Evolutionary conservation across 2,113 vertebrate genomes (phyloP).

Genomic region (Progne subis): DNA sequence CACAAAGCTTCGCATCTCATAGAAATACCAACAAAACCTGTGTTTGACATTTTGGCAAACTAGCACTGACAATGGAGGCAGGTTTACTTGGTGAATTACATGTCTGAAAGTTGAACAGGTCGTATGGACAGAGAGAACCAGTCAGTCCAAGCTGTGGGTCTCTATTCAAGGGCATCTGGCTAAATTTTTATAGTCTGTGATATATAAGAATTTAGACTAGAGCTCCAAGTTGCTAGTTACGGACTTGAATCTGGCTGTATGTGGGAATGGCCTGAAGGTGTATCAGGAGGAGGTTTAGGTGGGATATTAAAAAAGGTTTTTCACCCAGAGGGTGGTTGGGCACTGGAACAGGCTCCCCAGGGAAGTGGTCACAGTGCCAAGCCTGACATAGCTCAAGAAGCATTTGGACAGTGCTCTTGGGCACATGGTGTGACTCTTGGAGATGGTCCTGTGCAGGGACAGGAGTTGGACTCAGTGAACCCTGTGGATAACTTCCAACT

Average conservation of each 20-base stretch:
- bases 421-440: neutral
- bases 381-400: neutral
- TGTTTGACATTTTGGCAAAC: neutral
- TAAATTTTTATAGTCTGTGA: neutral
- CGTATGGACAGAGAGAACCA: neutral
- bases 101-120: neutral
- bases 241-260: neutral
- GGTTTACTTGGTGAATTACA: neutral
- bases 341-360: neutral
- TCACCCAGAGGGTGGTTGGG: neutral
- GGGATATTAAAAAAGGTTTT: neutral
- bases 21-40: neutral
- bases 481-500: neutral
- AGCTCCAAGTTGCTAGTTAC: neutral
- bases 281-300: neutral
- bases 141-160: neutral
- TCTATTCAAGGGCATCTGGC: neutral
- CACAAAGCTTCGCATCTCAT: neutral
- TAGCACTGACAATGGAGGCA: neutral
- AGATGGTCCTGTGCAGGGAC: too few relatives aligned
- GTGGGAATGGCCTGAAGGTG: neutral
- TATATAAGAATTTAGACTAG: neutral
- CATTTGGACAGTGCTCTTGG: rapidly evolving
- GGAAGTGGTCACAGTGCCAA: neutral
- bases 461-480: neutral